Evolutionary conservation across 2,113 vertebrate genomes (phyloP).

Genomic region (Platichthys flesus): DNA sequence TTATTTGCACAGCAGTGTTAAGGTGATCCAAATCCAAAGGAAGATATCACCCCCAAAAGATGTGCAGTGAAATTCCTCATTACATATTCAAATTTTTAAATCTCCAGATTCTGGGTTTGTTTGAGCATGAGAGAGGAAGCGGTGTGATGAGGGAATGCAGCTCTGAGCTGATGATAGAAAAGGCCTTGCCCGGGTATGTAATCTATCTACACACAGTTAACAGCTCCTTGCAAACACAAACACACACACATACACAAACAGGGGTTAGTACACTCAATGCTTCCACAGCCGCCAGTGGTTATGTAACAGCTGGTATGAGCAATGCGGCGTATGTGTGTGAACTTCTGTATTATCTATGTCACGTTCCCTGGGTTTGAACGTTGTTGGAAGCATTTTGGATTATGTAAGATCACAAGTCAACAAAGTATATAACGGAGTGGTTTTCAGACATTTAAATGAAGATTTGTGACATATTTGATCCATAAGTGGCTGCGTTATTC

Average conservation of each 20-base stretch:
- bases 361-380: too few species aligned
- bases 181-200: constrained; percentile 27
- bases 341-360: constrained; percentile 4
- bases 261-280: background rate
- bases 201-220: constrained; percentile 18
- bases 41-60: too few species aligned
- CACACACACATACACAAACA: background rate
- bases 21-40: background rate
- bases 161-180: constrained; percentile 7
- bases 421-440: too few species aligned
- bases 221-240: background rate
- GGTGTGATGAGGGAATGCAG: background rate
- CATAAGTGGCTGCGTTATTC: too few species aligned
- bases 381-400: too few species aligned
- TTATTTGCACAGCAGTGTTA: background rate
- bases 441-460: too few species aligned
- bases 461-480: too few species aligned
- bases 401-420: too few species aligned
- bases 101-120: background rate
- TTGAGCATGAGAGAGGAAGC: background rate
- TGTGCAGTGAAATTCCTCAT: too few species aligned
- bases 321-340: constrained; percentile 14
- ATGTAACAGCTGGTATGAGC: constrained; percentile 41
- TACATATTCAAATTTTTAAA: too few species aligned
- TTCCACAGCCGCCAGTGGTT: constrained; percentile 32